These are phyloP conservation scores for Psammodynastes pulverulentus DNA, from an alignment of 2,113 vertebrate species.

Conservation along the genomic window DNA sequence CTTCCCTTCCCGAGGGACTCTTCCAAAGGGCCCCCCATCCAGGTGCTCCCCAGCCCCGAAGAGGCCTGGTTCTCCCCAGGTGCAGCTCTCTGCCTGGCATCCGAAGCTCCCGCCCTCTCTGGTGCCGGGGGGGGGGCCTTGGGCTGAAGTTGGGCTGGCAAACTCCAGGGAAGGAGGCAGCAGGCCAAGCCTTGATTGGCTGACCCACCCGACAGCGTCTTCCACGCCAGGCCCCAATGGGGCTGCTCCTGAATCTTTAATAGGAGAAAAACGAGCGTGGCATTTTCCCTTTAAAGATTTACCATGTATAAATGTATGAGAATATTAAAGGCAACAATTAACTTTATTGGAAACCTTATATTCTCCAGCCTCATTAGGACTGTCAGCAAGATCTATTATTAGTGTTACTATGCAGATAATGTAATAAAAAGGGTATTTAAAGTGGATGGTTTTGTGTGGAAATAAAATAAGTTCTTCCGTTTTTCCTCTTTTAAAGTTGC, in stretches of 20 bases:
- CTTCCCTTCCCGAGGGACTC: background rate
- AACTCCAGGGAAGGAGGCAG: background rate
- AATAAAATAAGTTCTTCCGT: conserved; percentile 67
- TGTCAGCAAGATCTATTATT: conserved; percentile 82
- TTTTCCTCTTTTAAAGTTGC: conserved; percentile 44
- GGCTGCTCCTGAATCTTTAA: conserved; percentile 45
- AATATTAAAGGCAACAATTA: conserved; percentile 82
- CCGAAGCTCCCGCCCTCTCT: background rate
- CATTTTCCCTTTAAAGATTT: conserved; percentile 74
- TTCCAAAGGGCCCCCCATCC: background rate
- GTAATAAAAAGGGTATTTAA: conserved; percentile 83
- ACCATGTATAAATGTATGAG: conserved; percentile 75
- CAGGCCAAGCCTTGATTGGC: background rate
- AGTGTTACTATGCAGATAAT: conserved; percentile 79
- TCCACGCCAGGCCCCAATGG: background rate
- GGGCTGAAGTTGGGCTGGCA: background rate
- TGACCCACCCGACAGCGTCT: background rate
- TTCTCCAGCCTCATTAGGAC: conserved; percentile 79
- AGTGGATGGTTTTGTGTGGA: conserved; percentile 70
- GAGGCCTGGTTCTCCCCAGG: background rate
- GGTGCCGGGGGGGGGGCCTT: background rate
- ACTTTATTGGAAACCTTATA: conserved; percentile 83
- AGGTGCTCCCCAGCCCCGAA: background rate
- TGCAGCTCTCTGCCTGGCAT: background rate
- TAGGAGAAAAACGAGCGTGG: conserved; percentile 54